Evolutionary conservation across 2,888 invertebrate genomes (phyloP).

Genomic region (Drosophila rubida): DNA sequence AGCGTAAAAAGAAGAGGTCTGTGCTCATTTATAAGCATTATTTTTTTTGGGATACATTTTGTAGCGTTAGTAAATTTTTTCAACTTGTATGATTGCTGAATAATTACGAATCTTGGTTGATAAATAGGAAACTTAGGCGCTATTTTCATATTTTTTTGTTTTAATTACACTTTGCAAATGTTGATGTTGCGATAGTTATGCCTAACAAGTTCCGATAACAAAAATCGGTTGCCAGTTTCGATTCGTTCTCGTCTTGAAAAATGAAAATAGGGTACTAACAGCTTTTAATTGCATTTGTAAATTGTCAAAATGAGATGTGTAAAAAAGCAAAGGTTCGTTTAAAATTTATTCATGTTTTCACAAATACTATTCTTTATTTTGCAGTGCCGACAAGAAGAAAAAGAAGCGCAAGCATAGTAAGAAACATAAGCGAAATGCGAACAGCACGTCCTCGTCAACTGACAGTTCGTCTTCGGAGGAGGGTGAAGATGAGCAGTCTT

Average conservation of each 20-base stretch:
- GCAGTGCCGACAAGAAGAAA: constrained; percentile 85
- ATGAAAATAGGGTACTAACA: background rate
- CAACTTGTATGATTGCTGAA: too few species aligned
- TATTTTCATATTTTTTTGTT: too few species aligned
- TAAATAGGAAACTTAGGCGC: too few species aligned
- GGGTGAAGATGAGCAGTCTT: constrained; percentile 53
- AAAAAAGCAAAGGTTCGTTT: constrained; percentile 1
- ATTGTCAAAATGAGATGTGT: background rate
- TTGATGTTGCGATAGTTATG: background rate
- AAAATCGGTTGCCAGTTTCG: background rate
- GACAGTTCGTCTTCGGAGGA: constrained; percentile 74
- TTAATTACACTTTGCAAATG: too few species aligned
- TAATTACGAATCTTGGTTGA: too few species aligned
- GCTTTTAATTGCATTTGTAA: background rate
- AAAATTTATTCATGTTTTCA: background rate
- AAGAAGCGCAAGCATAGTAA: constrained; percentile 85
- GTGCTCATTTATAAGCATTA: too few species aligned
- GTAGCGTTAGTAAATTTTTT: too few species aligned
- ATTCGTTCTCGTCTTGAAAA: background rate
- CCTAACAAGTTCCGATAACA: background rate
- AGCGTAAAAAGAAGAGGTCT: constrained; percentile 87
- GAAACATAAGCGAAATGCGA: constrained; percentile 83
- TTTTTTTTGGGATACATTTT: too few species aligned
- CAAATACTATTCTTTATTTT: background rate
- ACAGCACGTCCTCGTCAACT: constrained; percentile 69